These are phyloP conservation scores for Misgurnus mizolepis DNA, from an alignment of 2,113 vertebrate genomes.

Conservation along the genomic window DNA sequence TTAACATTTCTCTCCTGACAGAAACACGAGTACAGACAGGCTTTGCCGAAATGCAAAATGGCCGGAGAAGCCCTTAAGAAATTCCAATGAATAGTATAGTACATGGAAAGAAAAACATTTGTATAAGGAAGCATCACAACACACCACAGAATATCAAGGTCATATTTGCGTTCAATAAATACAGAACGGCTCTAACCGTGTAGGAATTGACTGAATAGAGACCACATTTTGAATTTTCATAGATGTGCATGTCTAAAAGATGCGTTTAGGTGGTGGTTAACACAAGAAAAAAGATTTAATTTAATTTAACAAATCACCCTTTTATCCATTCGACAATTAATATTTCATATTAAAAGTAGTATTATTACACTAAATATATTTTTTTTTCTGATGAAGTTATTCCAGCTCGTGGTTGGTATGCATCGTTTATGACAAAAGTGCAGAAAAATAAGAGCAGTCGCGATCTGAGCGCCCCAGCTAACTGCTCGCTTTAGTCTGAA, in stretches of 20 bases:
- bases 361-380: slow-evolving; percentile 2
- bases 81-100: slow-evolving; percentile 11
- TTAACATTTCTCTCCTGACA: slow-evolving; percentile 1
- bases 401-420: slow-evolving; percentile 18
- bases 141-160: slow-evolving; percentile 39
- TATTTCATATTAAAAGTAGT: background rate
- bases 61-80: slow-evolving; percentile 8
- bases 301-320: slow-evolving; percentile 11
- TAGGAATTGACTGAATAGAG: background rate
- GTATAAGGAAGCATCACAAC: background rate
- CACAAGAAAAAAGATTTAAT: background rate
- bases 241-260: background rate
- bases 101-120: slow-evolving; percentile 12
- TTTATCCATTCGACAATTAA: background rate
- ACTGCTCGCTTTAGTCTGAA: slow-evolving; percentile 36
- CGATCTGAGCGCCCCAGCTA: background rate
- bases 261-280: slow-evolving; percentile 22
- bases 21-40: background rate
- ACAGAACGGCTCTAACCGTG: background rate
- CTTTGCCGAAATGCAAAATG: background rate
- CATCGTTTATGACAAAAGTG: slow-evolving; percentile 24
- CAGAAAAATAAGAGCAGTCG: slow-evolving; percentile 16
- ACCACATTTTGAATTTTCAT: background rate
- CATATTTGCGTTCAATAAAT: slow-evolving; percentile 46
- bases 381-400: background rate